Percentiles rank a stretch among this genome's conserved stretches.
Evolutionary conservation across 2,888 invertebrate species (phyloP).

Genomic region (Athripsodes cinereus): DNA sequence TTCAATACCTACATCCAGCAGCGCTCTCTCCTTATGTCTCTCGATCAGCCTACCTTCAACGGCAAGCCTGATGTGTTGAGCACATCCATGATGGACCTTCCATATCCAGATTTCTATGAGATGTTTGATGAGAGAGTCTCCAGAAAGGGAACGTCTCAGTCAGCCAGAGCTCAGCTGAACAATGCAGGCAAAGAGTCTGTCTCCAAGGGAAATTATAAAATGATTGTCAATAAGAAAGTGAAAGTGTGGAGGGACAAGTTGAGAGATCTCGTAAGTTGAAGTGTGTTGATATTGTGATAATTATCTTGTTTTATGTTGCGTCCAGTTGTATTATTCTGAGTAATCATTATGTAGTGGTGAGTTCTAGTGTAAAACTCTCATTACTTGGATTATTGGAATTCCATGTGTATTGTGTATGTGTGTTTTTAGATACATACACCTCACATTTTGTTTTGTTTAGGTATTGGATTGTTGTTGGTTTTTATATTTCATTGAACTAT

Average conservation of each 20-base stretch:
- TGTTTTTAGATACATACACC: too few relatives aligned
- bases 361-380: too few relatives aligned
- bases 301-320: too few relatives aligned
- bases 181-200: slow-evolving; percentile 6
- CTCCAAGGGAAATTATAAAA: slow-evolving; percentile 37
- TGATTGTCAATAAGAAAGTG: slow-evolving; percentile 43
- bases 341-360: too few relatives aligned
- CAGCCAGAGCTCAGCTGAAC: neutral
- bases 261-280: slow-evolving; percentile 41
- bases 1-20: slow-evolving; percentile 68
- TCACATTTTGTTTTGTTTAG: too few relatives aligned
- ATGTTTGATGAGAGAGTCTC: slow-evolving; percentile 34
- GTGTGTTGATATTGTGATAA: too few relatives aligned
- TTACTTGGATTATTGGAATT: too few relatives aligned
- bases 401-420: too few relatives aligned
- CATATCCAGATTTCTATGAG: slow-evolving; percentile 43
- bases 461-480: too few relatives aligned
- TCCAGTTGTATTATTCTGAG: too few relatives aligned
- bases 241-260: slow-evolving; percentile 41
- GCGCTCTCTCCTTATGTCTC: slow-evolving; percentile 34
- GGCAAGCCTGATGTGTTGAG: slow-evolving; percentile 19
- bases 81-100: slow-evolving; percentile 38
- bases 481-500: too few relatives aligned
- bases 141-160: slow-evolving; percentile 1
- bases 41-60: slow-evolving; percentile 10